phyloP scores from a whole-genome alignment of 2,888 invertebrate species.

The Parthenolecanium corni region DNA sequence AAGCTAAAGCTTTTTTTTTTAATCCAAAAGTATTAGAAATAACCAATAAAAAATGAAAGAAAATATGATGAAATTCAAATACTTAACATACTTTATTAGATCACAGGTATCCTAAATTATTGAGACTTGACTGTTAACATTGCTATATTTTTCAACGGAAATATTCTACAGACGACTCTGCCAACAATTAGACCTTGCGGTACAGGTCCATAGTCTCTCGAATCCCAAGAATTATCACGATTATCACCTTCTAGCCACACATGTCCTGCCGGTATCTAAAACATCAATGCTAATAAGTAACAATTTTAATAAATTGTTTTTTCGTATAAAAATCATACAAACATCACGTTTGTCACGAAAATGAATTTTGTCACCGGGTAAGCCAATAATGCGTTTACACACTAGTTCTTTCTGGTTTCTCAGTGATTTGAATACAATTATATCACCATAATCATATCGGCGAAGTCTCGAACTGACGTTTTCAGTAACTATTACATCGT shows the following conservation, averaged over 20 bases:
- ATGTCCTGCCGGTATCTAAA: conserved; percentile 64
- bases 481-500: conserved; percentile 73
- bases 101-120: background rate
- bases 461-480: conserved; percentile 57
- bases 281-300: too few relatives aligned
- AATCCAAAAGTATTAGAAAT: too few relatives aligned
- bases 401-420: conserved; percentile 66
- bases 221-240: conserved; percentile 69
- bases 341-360: conserved; percentile 4
- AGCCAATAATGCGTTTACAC: conserved; percentile 68
- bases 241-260: conserved; percentile 93
- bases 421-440: conserved; percentile 72
- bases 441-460: conserved; percentile 61
- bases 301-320: too few relatives aligned
- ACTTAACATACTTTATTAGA: too few relatives aligned
- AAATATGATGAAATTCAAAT: too few relatives aligned
- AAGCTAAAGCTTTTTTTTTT: too few relatives aligned
- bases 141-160: conserved; percentile 45
- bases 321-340: too few relatives aligned
- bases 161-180: conserved; percentile 66
- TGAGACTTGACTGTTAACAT: conserved; percentile 21
- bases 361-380: conserved; percentile 61
- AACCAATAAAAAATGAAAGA: too few relatives aligned
- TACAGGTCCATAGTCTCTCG: conserved; percentile 74
- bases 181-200: conserved; percentile 73